These are phyloP conservation scores for Podarcis raffonei DNA, from an alignment of 2,113 vertebrate genomes.

Conservation along the genomic window DNA sequence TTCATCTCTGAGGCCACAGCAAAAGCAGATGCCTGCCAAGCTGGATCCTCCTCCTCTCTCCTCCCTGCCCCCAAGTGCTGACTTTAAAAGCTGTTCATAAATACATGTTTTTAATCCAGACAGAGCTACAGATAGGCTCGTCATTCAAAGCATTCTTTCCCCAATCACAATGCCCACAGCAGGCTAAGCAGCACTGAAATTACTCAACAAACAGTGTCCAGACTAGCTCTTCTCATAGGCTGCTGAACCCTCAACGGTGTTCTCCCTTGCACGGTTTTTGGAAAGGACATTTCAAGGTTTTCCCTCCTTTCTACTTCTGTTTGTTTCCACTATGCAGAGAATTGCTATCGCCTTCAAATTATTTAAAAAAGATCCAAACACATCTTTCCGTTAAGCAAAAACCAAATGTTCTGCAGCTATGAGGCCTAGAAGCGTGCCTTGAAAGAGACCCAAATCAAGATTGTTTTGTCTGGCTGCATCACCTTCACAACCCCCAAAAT, in stretches of 20 bases:
- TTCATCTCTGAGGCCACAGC: constrained; percentile 29
- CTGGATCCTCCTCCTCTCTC: constrained; percentile 21
- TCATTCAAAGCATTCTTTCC: constrained; percentile 70
- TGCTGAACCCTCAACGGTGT: background rate
- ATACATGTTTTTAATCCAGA: constrained; percentile 66
- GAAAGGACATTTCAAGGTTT: background rate
- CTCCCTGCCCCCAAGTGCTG: constrained; percentile 46
- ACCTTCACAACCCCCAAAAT: background rate
- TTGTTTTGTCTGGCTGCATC: background rate
- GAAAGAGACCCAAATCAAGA: background rate
- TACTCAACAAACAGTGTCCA: constrained; percentile 66
- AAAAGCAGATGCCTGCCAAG: constrained; percentile 25
- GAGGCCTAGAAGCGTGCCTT: background rate
- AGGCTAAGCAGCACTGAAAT: constrained; percentile 67
- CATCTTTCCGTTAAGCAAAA: background rate
- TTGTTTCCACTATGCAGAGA: background rate
- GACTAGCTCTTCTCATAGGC: constrained; percentile 69
- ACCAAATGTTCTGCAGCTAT: background rate
- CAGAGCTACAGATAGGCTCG: constrained; percentile 67
- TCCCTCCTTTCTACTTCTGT: background rate
- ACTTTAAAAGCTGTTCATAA: constrained; percentile 65
- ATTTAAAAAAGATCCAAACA: background rate
- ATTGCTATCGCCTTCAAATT: background rate
- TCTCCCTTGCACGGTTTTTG: background rate
- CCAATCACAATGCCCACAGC: constrained; percentile 63